phyloP scores from a whole-genome alignment of 2,888 invertebrate genomes.

The Synanthedon formicaeformis region DNA sequence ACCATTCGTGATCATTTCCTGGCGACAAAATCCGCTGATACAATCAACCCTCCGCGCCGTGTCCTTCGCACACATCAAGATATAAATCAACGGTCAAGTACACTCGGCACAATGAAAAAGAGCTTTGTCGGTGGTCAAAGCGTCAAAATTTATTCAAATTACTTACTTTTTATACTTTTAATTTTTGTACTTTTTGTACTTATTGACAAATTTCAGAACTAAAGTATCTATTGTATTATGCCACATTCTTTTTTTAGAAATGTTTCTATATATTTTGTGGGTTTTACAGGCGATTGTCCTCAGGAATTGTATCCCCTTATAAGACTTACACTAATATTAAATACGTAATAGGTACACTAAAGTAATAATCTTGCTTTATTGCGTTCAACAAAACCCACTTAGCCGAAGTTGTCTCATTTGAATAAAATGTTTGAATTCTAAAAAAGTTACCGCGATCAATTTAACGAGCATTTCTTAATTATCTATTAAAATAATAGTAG shows the following conservation, averaged over 20 bases:
- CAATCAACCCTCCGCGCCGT: slow-evolving; percentile 49
- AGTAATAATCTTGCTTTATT: slow-evolving; percentile 45
- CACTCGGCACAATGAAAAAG: slow-evolving; percentile 6
- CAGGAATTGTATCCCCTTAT: too few relatives aligned
- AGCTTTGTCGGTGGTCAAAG: too few relatives aligned
- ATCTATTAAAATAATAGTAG: slow-evolving; percentile 61
- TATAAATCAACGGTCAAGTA: slow-evolving; percentile 52
- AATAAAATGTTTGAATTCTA: slow-evolving; percentile 55
- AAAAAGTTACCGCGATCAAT: slow-evolving; percentile 57
- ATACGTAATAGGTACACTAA: slow-evolving; percentile 31
- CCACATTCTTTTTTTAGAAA: too few relatives aligned
- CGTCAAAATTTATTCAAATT: too few relatives aligned
- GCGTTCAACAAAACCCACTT: slow-evolving; percentile 59
- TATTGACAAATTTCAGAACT: too few relatives aligned
- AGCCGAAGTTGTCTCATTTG: slow-evolving; percentile 55
- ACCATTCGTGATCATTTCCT: slow-evolving; percentile 52
- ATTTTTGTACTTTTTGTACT: too few relatives aligned
- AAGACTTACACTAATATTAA: too few relatives aligned
- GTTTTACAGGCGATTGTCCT: too few relatives aligned
- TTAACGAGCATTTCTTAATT: slow-evolving; percentile 61
- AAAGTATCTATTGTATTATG: too few relatives aligned
- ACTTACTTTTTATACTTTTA: too few relatives aligned
- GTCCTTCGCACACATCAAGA: slow-evolving; percentile 22
- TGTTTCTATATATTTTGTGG: too few relatives aligned
- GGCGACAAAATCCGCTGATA: slow-evolving; percentile 63